Evolutionary conservation across 2,113 vertebrate species (phyloP), one percentile per base, ranked within the genome.

Genomic region (Odobenus rosmarus): DNA sequence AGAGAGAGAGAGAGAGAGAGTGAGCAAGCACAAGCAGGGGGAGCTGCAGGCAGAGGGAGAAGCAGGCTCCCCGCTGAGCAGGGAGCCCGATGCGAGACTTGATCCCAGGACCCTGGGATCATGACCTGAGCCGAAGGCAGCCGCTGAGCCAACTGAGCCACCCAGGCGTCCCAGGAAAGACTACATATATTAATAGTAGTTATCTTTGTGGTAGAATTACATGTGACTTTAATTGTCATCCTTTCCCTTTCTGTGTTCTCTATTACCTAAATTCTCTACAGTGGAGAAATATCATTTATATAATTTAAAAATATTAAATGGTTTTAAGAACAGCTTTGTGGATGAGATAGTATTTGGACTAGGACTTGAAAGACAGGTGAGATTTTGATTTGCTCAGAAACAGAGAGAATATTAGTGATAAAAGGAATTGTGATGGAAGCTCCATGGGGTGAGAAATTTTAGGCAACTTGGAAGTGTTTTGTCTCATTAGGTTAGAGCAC

Each of bases 201-300:
- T 33, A 74, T 88, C n/a, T 28, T 67, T 76, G 26, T 71, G 21
- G 39, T 46, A 95, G 59, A 96, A 55, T 67, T 72, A 83, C 23
- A 33, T 16, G 64, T 31, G 24, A 80, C 36, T 76, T 98, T 87
- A 67, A 71, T 88, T 83, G 67, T n/a, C 8, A 71, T 23, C n/a
- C 5, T 51, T 97, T 92, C 62, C 82, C 7, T 79, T 95, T 81
- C 72, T 93, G 24, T 85, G 53, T 8, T 85, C 46, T 95, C 51
- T 72, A 31, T 69, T 69, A 89, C 46, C 53, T 83, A 69, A 92
- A 88, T 95, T 82, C 93, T 82, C 87, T 95, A 62, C n/a, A 49
- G 28, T 42, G 89, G 91, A 53, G n/a, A 82, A 42, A 84, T 39
- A 11, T 21, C 77, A 67, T 55, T 71, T 51, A 74, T 23, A 18